Evolutionary conservation across 2,888 invertebrate genomes (phyloP).

Genomic region (Volucella bombylans): DNA sequence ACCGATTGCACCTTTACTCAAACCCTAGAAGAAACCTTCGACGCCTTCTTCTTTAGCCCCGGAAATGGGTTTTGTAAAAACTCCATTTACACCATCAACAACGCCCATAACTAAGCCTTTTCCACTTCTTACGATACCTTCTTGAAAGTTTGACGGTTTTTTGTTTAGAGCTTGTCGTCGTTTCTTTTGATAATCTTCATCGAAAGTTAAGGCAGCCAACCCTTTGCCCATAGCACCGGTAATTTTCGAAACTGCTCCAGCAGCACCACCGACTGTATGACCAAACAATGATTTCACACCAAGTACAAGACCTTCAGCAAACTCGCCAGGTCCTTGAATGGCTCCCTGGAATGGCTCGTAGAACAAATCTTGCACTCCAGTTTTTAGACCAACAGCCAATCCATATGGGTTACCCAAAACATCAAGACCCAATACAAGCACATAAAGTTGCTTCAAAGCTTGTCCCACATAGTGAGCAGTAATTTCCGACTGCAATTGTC

Average conservation of each 20-base stretch:
- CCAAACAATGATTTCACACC: conserved; percentile 97
- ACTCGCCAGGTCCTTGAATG: conserved; percentile 99
- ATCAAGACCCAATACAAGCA: conserved; percentile 97
- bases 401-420: conserved; percentile 99
- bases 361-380: conserved; percentile 98
- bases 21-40: conserved; percentile 96
- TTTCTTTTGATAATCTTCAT: conserved; percentile 97
- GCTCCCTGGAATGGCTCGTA: conserved; percentile 99
- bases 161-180: conserved; percentile 94
- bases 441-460: conserved; percentile 97
- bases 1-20: conserved; percentile 97
- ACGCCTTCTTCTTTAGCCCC: conserved; percentile 97
- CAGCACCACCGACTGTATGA: conserved; percentile 98
- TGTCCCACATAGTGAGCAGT: conserved; percentile 95
- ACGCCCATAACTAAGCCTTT: conserved; percentile 98
- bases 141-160: conserved; percentile 93
- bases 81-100: conserved; percentile 97
- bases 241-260: conserved; percentile 95
- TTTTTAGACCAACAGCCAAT: conserved; percentile 95
- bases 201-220: conserved; percentile 95
- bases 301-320: conserved; percentile 97
- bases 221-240: conserved; percentile 93
- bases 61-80: conserved; percentile 96
- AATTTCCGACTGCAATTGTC: conserved; percentile 92
- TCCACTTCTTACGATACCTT: conserved; percentile 96